phyloP scores from a whole-genome alignment of 2,888 invertebrate genomes.

The Pristionchus japonicus region DNA sequence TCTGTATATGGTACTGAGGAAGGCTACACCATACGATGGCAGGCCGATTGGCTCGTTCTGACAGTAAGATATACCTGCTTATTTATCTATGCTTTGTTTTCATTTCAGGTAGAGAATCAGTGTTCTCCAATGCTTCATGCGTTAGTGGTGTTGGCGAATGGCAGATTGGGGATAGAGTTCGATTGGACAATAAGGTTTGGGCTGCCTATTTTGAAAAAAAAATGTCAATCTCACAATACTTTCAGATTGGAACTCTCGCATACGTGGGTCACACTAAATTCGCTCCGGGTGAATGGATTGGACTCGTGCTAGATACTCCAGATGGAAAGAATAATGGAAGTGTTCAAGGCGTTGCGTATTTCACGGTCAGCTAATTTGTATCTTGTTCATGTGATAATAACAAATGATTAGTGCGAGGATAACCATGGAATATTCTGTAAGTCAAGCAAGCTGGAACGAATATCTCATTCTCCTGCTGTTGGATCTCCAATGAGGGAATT shows the following conservation, averaged over 20 bases:
- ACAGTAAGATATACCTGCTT: constrained; percentile 40
- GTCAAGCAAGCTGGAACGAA: constrained; percentile 52
- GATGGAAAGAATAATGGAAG: constrained; percentile 96
- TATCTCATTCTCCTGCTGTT: constrained; percentile 31
- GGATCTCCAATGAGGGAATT: constrained; percentile 44
- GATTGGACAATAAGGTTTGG: constrained; percentile 33
- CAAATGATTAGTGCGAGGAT: constrained; percentile 51
- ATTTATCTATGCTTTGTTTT: no score
- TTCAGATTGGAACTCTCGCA: constrained; percentile 58
- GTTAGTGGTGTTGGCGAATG: constrained; percentile 53
- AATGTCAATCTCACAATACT: no score
- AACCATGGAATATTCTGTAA: constrained; percentile 58
- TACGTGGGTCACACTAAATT: constrained; percentile 66
- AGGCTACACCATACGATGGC: background rate
- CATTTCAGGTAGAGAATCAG: constrained; percentile 50
- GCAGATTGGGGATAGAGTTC: constrained; percentile 48
- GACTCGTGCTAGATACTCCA: constrained; percentile 93
- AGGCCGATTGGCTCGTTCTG: constrained; percentile 42
- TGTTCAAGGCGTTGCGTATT: constrained; percentile 89
- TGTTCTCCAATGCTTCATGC: constrained; percentile 51
- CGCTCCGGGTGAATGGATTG: constrained; percentile 94
- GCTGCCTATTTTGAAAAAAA: background rate
- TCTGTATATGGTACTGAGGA: background rate
- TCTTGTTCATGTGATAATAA: background rate
- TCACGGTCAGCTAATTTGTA: constrained; percentile 49